Conservation (phyloP, 1,140 invertebrate species). For the Eriocheir sinensis region DNA sequence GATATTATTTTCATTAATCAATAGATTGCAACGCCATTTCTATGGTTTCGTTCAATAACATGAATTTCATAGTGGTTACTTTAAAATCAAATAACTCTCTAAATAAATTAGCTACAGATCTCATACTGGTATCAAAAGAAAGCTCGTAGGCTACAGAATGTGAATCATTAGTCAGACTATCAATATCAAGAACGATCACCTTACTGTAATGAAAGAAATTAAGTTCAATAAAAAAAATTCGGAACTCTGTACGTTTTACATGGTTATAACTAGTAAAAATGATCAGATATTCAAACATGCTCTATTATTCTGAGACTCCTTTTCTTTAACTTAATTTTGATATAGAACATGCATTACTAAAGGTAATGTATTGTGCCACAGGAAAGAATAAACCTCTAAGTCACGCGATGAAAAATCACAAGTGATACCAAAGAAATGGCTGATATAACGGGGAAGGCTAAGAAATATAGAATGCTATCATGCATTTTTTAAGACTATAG, state of each 20-base stretch:
- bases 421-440: too few species aligned
- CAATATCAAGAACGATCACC: neutral
- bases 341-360: neutral
- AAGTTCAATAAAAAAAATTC: too few species aligned
- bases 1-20: neutral
- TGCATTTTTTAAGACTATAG: constrained; percentile 8
- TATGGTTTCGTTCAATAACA: neutral
- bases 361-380: neutral
- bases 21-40: neutral
- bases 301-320: neutral
- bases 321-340: neutral
- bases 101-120: neutral
- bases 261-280: neutral
- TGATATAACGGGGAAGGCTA: constrained; percentile 28
- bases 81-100: neutral
- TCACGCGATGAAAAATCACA: neutral
- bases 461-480: neutral
- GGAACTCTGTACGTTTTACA: neutral
- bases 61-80: neutral
- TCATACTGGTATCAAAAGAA: neutral
- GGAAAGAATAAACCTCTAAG: neutral
- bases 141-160: neutral
- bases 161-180: neutral
- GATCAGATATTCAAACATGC: neutral
- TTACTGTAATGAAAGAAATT: too few species aligned